Conservation (phyloP, 2,113 vertebrate species). For the Apeltes quadracus region DNA sequence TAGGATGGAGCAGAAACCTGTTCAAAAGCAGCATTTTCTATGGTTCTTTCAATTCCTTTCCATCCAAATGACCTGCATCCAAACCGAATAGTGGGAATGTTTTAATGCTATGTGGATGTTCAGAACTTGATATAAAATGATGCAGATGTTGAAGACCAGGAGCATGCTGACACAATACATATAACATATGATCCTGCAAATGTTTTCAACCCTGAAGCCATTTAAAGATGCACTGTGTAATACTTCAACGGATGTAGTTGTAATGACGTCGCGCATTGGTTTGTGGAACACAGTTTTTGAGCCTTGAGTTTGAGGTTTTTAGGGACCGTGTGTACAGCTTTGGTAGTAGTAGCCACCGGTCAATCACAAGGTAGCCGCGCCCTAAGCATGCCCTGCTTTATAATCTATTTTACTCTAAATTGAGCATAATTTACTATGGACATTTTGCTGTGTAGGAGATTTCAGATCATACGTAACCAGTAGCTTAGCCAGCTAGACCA, state of each 20-base stretch:
- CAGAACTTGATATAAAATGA: background rate
- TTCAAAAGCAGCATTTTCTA: conserved; percentile 6
- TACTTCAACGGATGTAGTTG: background rate
- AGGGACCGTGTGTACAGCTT: too few species aligned
- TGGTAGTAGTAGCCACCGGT: too few species aligned
- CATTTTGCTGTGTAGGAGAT: too few species aligned
- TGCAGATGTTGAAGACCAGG: background rate
- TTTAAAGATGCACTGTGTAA: background rate
- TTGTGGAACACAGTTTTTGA: background rate
- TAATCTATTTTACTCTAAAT: too few species aligned
- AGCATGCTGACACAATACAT: background rate
- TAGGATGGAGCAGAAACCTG: conserved; percentile 8
- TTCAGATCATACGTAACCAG: too few species aligned
- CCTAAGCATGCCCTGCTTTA: too few species aligned
- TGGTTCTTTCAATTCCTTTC: conserved; percentile 9
- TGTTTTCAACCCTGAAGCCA: background rate
- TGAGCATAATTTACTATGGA: too few species aligned
- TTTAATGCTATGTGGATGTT: background rate
- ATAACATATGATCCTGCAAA: background rate
- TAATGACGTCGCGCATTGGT: background rate
- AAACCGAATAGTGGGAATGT: background rate
- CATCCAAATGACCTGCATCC: background rate
- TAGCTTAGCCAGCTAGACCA: too few species aligned
- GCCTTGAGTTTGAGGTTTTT: too few species aligned
- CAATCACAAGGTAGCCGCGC: too few species aligned